phyloP scores from a whole-genome alignment of 2,888 invertebrate species.

The Heliconius erato region DNA sequence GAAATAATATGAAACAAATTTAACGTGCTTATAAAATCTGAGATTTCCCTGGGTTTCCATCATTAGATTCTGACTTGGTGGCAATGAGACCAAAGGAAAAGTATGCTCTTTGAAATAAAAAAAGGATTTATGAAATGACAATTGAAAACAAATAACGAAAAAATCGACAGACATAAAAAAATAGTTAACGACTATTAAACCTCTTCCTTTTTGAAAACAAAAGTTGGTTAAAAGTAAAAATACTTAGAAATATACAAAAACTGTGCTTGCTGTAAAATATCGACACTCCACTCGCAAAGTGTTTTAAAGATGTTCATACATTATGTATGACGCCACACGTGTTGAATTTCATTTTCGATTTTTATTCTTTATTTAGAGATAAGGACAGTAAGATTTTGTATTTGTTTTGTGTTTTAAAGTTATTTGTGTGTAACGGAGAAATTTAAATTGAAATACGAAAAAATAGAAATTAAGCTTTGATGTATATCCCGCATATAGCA shows the following conservation, averaged over 20 bases:
- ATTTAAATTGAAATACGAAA: background rate
- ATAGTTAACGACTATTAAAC: no score
- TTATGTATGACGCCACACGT: conserved; percentile 26
- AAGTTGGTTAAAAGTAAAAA: background rate
- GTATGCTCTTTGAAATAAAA: no score
- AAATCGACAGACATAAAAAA: no score
- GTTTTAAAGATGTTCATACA: conserved; percentile 29
- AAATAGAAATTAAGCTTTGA: background rate
- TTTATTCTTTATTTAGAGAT: conserved; percentile 3
- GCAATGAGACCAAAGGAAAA: no score
- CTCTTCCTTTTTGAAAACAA: no score
- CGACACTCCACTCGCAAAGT: conserved; percentile 7
- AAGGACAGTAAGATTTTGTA: background rate
- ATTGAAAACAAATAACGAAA: no score
- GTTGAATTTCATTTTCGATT: conserved; percentile 28
- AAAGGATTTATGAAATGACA: no score
- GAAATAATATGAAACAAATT: no score
- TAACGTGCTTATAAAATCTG: no score
- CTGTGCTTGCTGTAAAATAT: background rate
- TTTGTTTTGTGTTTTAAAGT: background rate
- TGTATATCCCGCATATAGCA: no score
- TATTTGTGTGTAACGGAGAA: background rate
- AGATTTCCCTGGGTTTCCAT: no score
- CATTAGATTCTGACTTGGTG: no score
- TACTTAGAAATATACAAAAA: background rate